Percentiles rank a stretch among this genome's conserved stretches.
Conservation (phyloP, 2,888 invertebrate genomes). For the Callyntrura guangdongensis region DNA sequence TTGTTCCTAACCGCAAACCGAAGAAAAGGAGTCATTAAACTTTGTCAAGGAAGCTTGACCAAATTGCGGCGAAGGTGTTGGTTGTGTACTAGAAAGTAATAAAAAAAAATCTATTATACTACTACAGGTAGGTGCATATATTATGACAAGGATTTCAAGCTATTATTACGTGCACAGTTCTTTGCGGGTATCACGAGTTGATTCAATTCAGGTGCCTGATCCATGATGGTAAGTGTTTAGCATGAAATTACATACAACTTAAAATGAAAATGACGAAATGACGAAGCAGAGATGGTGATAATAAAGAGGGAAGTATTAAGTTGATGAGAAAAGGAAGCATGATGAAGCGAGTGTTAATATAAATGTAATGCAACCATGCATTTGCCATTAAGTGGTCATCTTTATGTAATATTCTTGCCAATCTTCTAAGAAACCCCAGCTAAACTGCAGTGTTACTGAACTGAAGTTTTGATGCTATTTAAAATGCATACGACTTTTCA, state of each 20-base stretch:
- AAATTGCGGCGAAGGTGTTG: conserved; percentile 11
- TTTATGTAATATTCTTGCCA: neutral
- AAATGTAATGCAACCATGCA: conserved; percentile 55
- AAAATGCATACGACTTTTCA: too few species aligned
- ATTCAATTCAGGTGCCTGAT: neutral
- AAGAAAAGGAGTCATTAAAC: conserved; percentile 77
- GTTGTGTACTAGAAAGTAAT: neutral
- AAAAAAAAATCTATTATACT: conserved; percentile 3
- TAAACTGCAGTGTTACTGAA: too few species aligned
- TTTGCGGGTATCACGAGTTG: neutral
- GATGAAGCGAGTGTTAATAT: conserved; percentile 24
- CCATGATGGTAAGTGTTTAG: neutral
- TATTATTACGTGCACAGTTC: neutral
- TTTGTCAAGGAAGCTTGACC: conserved; percentile 66
- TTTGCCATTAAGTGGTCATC: neutral
- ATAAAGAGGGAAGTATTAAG: conserved; percentile 48
- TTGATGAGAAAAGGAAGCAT: conserved; percentile 66
- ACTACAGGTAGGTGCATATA: too few species aligned
- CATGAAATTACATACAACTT: neutral
- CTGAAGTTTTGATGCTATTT: neutral
- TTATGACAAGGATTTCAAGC: neutral
- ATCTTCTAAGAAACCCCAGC: neutral
- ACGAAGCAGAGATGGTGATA: conserved; percentile 45
- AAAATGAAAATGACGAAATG: conserved; percentile 38
- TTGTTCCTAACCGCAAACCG: conserved; percentile 47